Conservation (phyloP, 2,888 invertebrate species). For the Drosophila macrospina region DNA sequence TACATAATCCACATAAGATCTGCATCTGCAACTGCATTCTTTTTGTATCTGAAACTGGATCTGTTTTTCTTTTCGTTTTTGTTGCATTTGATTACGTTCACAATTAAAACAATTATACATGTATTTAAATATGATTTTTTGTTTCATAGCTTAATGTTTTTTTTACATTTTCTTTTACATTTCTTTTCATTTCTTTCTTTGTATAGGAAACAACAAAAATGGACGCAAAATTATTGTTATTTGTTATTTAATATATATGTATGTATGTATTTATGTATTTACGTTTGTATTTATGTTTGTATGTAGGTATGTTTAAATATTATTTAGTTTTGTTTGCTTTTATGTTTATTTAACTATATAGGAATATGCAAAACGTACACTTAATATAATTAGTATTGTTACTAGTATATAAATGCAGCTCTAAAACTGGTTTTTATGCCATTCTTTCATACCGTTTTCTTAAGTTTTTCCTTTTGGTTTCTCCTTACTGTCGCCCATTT, state of each 20-base stretch:
- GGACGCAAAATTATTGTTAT: constrained; percentile 80
- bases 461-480: constrained; percentile 42
- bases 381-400: constrained; percentile 64
- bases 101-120: constrained; percentile 54
- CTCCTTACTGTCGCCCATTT: constrained; percentile 50
- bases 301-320: constrained; percentile 25
- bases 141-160: constrained; percentile 11
- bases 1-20: constrained; percentile 6
- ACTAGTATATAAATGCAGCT: constrained; percentile 79
- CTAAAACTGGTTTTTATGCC: constrained; percentile 63
- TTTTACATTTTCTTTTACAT: not conserved
- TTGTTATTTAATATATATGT: constrained; percentile 28
- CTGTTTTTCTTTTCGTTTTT: constrained; percentile 9
- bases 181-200: constrained; percentile 33
- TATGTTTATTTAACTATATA: constrained; percentile 69
- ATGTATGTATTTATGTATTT: constrained; percentile 37
- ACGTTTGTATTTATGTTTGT: constrained; percentile 40
- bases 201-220: constrained; percentile 78
- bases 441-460: constrained; percentile 36
- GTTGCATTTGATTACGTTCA: constrained; percentile 40
- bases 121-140: constrained; percentile 37
- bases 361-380: constrained; percentile 80
- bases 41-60: constrained; percentile 30
- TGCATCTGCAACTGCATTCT: not conserved
- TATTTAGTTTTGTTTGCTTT: constrained; percentile 15